Base-by-base conservation (phyloP, 53 echinoderm and acorn worm species). In the Mesocentrotus franciscanus region DNA sequence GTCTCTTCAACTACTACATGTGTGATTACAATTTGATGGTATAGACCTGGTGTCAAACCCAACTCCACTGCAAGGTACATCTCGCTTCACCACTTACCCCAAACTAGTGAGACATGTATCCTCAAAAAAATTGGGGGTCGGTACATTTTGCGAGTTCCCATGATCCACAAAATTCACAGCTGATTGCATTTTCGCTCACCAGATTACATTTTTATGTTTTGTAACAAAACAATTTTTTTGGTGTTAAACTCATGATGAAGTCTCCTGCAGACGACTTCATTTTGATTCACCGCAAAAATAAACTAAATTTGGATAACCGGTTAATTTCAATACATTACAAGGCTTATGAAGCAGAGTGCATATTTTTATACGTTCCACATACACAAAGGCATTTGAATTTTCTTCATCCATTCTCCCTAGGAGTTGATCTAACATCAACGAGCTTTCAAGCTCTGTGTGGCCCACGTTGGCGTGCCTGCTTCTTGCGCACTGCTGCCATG, bases 381-480 rank as follows among this genome's bases (percentile, higher is more conserved):
- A 74, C 74, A 74, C 74, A 74, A 74, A 74, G 14, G 29, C 74
- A 74, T 74, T 1, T 74, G 12, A 74, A 74, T 74, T 10, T 9
- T 30, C 74, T 74, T 26, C 22, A 68, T 68, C 26, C 13, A 74
- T 6, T 84, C 14, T 42, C 9, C 49, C 24, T 42, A 84, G 84
- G 17, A 18, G 22, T 49, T 42, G 49, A 84, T 84, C 22, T 49
- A 13, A 0, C 95, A 87, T 94, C 64, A 94, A 85, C 87, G 95
- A 15, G 68, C 71, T 61, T 85, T 94, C 34, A 94, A 24, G 56
- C 95, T 85, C 42, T 85, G 85, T 13, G 97, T 97, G 26, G 98
- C 97, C 76, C 95, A 96, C 20, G 97, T 97, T 91, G 97, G 97
- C 99, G 94, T 4, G 98, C 99, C 36, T 97, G 99, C 33, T 97